Evolutionary conservation across 2,888 invertebrate species (phyloP).

Genomic region (Epinotia ramella): DNA sequence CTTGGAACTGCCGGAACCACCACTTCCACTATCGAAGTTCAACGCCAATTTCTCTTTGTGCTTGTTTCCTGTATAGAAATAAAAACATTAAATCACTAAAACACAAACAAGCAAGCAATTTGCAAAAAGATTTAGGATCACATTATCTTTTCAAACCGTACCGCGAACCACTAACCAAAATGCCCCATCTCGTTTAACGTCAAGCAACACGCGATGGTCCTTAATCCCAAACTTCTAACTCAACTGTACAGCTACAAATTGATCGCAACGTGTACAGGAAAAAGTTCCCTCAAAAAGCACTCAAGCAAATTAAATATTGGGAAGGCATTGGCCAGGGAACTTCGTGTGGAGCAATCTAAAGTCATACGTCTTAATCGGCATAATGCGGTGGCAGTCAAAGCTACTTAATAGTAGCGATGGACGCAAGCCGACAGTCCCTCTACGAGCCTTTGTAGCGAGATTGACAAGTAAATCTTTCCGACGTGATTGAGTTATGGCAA

Average conservation of each 20-base stretch:
- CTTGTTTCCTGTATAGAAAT: constrained; percentile 77
- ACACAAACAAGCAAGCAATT: constrained; percentile 17
- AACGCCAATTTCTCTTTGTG: constrained; percentile 90
- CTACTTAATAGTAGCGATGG: constrained; percentile 69
- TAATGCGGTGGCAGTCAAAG: constrained; percentile 77
- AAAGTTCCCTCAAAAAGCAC: constrained; percentile 81
- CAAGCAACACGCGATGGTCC: constrained; percentile 66
- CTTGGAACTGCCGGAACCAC: constrained; percentile 76
- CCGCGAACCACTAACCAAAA: constrained; percentile 43
- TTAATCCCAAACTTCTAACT: constrained; percentile 70
- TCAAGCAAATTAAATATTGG: constrained; percentile 83
- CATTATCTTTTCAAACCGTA: constrained; percentile 12
- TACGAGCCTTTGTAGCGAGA: constrained; percentile 58
- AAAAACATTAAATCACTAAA: constrained; percentile 23
- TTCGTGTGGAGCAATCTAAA: constrained; percentile 72
- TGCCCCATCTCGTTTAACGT: constrained; percentile 56
- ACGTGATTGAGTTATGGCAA: constrained; percentile 52
- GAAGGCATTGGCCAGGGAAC: constrained; percentile 70
- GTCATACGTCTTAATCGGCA: constrained; percentile 83
- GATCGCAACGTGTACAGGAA: constrained; percentile 73
- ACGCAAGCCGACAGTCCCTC: constrained; percentile 76
- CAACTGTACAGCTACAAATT: constrained; percentile 82
- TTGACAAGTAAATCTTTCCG: constrained; percentile 68
- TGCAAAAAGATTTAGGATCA: constrained; percentile 17
- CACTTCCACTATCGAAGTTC: constrained; percentile 87